A percentile compares a stretch with the other conserved stretches of the same genome.
These are phyloP conservation scores for Palloptera scutellata DNA, from an alignment of 2,888 invertebrate genomes.

Conservation along the genomic window DNA sequence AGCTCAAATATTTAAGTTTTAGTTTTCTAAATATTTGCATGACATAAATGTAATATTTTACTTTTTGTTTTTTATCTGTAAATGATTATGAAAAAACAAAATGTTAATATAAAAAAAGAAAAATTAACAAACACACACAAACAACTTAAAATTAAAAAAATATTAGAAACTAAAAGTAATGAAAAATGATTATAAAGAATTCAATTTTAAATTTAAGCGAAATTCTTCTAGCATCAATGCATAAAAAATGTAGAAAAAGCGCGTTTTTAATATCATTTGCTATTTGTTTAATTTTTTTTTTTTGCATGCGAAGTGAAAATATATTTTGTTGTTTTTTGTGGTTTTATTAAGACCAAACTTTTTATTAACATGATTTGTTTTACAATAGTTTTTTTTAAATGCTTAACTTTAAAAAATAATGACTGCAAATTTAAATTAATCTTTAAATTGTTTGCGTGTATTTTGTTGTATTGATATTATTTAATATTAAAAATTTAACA, in stretches of 20 bases:
- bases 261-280: slow-evolving; percentile 13
- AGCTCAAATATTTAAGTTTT: slow-evolving; percentile 28
- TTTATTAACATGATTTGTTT: slow-evolving; percentile 25
- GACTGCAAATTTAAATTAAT: neutral
- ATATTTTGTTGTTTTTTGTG: slow-evolving; percentile 30
- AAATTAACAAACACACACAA: slow-evolving; percentile 50
- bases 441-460: slow-evolving; percentile 54
- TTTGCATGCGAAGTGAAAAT: slow-evolving; percentile 43
- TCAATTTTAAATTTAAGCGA: slow-evolving; percentile 22
- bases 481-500: neutral
- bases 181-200: too few species aligned
- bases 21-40: slow-evolving; percentile 16
- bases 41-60: slow-evolving; percentile 11
- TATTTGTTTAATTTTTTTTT: neutral
- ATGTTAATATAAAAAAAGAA: slow-evolving; percentile 27
- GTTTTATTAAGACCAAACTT: slow-evolving; percentile 25
- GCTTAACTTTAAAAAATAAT: slow-evolving; percentile 15
- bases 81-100: slow-evolving; percentile 20
- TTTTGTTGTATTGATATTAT: slow-evolving; percentile 28
- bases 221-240: slow-evolving; percentile 14
- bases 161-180: slow-evolving; percentile 18
- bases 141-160: slow-evolving; percentile 48
- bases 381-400: slow-evolving; percentile 16
- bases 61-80: slow-evolving; percentile 3
- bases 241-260: slow-evolving; percentile 26